Evolutionary conservation across 2,113 vertebrate species (phyloP).

Genomic region (Mirza zaza): DNA sequence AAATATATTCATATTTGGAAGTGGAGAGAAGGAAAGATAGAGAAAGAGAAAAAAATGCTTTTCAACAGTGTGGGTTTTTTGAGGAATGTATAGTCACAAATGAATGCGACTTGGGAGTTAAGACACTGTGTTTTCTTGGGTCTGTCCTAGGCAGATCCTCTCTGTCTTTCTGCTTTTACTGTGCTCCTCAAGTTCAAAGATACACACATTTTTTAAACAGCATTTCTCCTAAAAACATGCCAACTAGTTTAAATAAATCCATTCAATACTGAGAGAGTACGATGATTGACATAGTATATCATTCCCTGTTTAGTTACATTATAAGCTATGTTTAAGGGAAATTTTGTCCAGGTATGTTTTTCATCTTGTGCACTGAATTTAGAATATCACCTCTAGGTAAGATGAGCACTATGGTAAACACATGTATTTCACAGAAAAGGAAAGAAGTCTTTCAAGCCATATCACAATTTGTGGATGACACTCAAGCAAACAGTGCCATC

Average conservation of each 20-base stretch:
- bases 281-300: rapidly evolving
- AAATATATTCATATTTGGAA: background rate
- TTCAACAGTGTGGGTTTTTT: background rate
- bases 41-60: background rate
- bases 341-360: background rate
- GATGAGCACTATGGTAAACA: background rate
- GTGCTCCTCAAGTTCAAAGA: background rate
- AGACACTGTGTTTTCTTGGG: too few relatives aligned
- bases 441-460: background rate
- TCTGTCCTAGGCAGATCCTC: background rate
- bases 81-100: rapidly evolving
- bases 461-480: background rate
- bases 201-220: background rate
- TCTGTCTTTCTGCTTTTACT: background rate
- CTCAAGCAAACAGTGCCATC: background rate
- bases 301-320: background rate
- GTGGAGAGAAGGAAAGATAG: background rate
- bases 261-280: background rate
- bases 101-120: background rate
- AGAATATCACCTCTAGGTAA: background rate
- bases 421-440: rapidly evolving
- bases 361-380: background rate
- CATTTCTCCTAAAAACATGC: background rate
- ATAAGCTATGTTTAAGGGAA: background rate
- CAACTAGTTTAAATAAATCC: background rate